A percentile compares a stretch with the other conserved stretches of the same genome.
These are phyloP conservation scores for Elgaria multicarinata DNA, from an alignment of 2,113 vertebrate species.

Conservation along the genomic window DNA sequence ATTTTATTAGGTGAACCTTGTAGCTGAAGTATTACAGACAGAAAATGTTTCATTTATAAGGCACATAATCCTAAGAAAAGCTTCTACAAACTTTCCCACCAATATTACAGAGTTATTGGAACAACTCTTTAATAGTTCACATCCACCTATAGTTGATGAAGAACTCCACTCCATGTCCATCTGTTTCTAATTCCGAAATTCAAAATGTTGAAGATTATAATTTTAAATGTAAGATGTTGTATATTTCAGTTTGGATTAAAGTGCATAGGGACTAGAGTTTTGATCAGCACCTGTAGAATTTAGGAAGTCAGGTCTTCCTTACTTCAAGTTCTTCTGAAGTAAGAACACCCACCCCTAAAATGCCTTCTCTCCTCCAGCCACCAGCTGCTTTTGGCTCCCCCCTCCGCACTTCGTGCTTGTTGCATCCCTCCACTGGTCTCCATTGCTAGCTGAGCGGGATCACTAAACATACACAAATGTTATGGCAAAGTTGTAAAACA, in stretches of 20 bases:
- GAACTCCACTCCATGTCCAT: background rate
- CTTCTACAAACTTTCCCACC: background rate
- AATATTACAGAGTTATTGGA: too few relatives aligned
- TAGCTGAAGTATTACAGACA: background rate
- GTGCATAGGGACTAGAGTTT: background rate
- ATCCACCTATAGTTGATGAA: background rate
- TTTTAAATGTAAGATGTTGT: background rate
- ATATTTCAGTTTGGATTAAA: background rate
- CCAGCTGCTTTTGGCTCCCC: too few relatives aligned
- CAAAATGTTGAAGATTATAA: background rate
- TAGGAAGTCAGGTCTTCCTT: background rate
- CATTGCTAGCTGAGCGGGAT: too few relatives aligned
- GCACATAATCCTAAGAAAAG: background rate
- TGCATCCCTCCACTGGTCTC: too few relatives aligned
- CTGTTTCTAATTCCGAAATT: background rate
- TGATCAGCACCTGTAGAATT: background rate
- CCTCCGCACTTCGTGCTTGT: too few relatives aligned
- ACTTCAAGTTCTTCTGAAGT: too few relatives aligned
- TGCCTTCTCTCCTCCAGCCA: too few relatives aligned
- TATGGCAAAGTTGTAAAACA: too few relatives aligned
- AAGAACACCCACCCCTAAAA: too few relatives aligned
- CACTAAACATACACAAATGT: too few relatives aligned
- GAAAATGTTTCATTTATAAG: background rate
- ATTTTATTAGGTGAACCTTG: background rate
- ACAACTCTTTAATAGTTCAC: too few relatives aligned